Percentiles rank a stretch among this genome's conserved stretches.
phyloP scores from a whole-genome alignment of 1,140 invertebrate genomes.

The Sinella curviseta region DNA sequence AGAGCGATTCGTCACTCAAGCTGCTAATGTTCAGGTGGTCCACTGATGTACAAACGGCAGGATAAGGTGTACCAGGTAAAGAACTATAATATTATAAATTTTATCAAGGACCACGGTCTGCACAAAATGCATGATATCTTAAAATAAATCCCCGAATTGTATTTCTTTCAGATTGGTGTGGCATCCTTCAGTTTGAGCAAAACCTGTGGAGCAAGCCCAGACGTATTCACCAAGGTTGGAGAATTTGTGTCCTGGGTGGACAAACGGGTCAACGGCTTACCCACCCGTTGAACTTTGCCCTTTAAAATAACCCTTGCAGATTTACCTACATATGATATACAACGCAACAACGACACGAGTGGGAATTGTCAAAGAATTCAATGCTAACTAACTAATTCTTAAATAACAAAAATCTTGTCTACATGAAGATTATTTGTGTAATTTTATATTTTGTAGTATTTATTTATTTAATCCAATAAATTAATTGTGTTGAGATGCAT shows the following conservation, averaged over 20 bases:
- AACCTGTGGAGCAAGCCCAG: constrained; percentile 47
- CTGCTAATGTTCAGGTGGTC: constrained; percentile 31
- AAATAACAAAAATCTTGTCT: no score
- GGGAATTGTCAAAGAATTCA: no score
- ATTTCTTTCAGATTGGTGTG: constrained; percentile 41
- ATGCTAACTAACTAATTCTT: no score
- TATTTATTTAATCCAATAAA: no score
- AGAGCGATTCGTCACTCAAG: neutral
- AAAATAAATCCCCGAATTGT: neutral
- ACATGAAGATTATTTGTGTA: no score
- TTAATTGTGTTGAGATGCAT: no score
- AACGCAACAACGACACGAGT: no score
- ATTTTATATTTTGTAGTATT: no score
- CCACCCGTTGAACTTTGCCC: neutral
- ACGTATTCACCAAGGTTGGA: constrained; percentile 48
- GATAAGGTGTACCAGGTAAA: constrained; percentile 45
- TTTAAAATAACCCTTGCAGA: no score
- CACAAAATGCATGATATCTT: neutral
- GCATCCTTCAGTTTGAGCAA: constrained; percentile 47
- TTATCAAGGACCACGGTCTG: neutral
- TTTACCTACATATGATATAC: no score
- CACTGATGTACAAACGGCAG: constrained; percentile 42
- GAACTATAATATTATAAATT: neutral
- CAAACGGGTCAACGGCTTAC: constrained; percentile 29
- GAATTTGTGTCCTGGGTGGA: constrained; percentile 46